These are phyloP conservation scores for Geococcyx californianus DNA, from an alignment of 2,113 vertebrate species.

Conservation along the genomic window DNA sequence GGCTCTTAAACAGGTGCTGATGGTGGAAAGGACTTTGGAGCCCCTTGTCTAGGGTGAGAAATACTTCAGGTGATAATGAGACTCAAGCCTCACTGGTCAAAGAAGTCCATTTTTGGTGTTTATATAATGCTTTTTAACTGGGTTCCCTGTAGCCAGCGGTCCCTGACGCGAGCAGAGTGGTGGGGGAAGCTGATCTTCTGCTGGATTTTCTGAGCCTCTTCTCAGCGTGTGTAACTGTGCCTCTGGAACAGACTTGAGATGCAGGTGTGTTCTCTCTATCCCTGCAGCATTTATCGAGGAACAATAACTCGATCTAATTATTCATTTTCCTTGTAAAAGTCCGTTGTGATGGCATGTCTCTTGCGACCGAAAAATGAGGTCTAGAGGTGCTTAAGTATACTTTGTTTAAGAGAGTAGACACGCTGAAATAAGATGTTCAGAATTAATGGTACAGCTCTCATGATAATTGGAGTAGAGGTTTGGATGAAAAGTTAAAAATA, in stretches of 20 bases:
- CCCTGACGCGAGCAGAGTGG: rapidly evolving
- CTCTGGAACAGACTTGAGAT: not conserved
- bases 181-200: not conserved
- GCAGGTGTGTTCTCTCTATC: not conserved
- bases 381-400: slow-evolving; percentile 25
- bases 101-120: not conserved
- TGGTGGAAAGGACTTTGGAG: not conserved
- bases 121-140: rapidly evolving
- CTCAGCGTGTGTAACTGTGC: not conserved
- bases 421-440: slow-evolving; percentile 31
- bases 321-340: slow-evolving; percentile 14
- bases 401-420: slow-evolving; percentile 50
- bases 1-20: not conserved
- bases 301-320: slow-evolving; percentile 24
- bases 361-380: not conserved
- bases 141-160: rapidly evolving
- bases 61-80: not conserved
- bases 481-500: slow-evolving; percentile 53
- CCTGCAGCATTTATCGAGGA: not conserved
- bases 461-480: slow-evolving; percentile 49
- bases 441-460: slow-evolving; percentile 61
- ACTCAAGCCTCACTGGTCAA: not conserved
- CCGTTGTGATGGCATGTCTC: slow-evolving; percentile 18
- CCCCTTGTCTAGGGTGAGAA: not conserved
- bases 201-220: not conserved